phyloP scores from a whole-genome alignment of 2,797 vertebrate species.

The Sternarchorhynchus goeldii region DNA sequence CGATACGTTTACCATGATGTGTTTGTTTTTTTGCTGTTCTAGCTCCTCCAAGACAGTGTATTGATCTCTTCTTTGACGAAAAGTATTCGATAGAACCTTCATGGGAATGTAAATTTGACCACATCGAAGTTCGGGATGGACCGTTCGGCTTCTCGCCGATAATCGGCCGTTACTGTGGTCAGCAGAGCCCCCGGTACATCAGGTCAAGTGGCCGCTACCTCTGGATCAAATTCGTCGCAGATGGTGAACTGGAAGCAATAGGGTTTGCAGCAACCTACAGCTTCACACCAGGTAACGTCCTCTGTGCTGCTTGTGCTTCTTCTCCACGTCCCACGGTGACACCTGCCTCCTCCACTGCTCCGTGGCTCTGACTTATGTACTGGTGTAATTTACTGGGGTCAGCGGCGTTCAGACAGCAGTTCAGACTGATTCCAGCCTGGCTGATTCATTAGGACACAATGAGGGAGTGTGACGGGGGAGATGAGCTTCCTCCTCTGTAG shows the following conservation, averaged over 20 bases:
- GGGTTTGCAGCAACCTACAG: conserved; percentile 98
- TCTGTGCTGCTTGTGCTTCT: conserved; percentile 12
- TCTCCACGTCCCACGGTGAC: neutral
- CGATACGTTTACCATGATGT: neutral
- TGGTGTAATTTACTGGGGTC: conserved; percentile 45
- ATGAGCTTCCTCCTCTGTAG: neutral
- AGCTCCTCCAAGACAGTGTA: conserved; percentile 98
- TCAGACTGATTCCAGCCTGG: conserved; percentile 27
- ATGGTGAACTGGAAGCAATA: conserved; percentile 95
- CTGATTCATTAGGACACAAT: conserved; percentile 37
- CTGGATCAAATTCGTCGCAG: conserved; percentile 99
- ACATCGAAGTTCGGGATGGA: conserved; percentile 98
- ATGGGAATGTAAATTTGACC: conserved; percentile 99
- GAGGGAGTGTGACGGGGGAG: conserved; percentile 7
- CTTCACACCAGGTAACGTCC: conserved; percentile 91
- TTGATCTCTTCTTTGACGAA: conserved; percentile 97
- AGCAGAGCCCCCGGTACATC: conserved; percentile 94
- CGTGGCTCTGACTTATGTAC: neutral
- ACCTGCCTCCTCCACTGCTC: neutral
- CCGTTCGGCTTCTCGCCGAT: conserved; percentile 98
- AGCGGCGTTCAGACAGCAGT: conserved; percentile 30
- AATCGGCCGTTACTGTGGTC: conserved; percentile 96
- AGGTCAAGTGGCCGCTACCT: conserved; percentile 97
- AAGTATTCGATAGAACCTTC: conserved; percentile 98
- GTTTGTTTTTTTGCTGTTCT: conserved; percentile 61